Percentiles rank a stretch among this genome's conserved stretches.
Conservation (phyloP, 2,797 vertebrate species). For the Galago senegalensis region DNA sequence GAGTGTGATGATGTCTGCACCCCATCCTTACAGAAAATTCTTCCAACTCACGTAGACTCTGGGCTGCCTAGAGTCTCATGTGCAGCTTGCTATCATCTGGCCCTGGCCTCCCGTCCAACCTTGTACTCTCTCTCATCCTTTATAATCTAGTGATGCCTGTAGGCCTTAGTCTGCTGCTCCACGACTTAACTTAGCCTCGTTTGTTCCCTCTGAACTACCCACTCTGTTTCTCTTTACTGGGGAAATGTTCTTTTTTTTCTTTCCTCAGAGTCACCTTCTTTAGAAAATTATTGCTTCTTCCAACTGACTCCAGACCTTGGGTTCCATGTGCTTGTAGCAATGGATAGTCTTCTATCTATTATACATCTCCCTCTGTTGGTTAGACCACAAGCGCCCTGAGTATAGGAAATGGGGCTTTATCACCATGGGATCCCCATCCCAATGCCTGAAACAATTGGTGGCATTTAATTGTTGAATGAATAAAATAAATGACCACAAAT, state of each 20-base stretch:
- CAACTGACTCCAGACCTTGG: neutral
- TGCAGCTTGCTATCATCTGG: neutral
- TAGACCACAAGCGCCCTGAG: neutral
- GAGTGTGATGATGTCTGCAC: neutral
- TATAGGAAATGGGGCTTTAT: neutral
- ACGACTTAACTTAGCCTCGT: neutral
- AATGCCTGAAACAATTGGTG: slow-evolving; percentile 18
- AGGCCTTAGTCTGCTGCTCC: neutral
- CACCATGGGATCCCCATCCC: neutral
- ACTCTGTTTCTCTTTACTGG: neutral
- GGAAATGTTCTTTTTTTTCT: neutral
- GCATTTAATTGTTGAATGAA: neutral
- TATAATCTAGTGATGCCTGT: neutral
- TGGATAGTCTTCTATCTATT: no score
- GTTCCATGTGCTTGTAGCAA: neutral
- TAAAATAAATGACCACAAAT: slow-evolving; percentile 10
- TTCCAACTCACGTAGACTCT: neutral
- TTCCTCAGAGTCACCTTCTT: neutral
- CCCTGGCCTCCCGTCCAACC: neutral
- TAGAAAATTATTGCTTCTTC: neutral
- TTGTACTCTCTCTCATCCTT: neutral
- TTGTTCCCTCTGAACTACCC: neutral
- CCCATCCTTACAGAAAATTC: neutral
- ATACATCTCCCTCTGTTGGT: neutral
- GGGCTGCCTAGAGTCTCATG: neutral